Evolutionary conservation across 2,888 invertebrate genomes (phyloP), one percentile per base, ranked within the genome.

Genomic region (Leptopterna dolabrata): DNA sequence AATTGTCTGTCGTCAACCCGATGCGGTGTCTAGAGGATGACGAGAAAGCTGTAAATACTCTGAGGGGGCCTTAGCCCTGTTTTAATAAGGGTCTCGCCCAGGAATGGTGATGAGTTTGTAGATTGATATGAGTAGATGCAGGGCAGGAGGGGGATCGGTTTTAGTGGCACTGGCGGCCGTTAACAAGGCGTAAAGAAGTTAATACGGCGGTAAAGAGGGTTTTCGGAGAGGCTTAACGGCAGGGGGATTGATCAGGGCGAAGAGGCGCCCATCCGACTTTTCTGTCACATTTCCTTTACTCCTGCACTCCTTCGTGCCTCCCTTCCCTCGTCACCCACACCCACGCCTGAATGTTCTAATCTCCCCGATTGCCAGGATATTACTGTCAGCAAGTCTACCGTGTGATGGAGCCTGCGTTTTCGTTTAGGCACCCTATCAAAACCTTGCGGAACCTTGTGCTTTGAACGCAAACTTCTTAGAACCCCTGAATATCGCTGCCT

Each of bases 101-200:
- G 47, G 43, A 55, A 29, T 55, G 80, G 80, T 27, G 86, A 87
- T 87, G 86, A 87, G 70, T 78, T 78, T 55, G 86, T 27, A 63
- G 71, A 87, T 87, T 87, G 80, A 87, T 80, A 87, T 47, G 86
- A 80, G 78, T n/a, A 36, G 30, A 43, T 76, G 29, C 63, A 14
- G 45, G 24, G 24, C 24, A 80, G 43, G 45, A 70, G 16, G 78
- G 27, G 84, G 63, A 36, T 41, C 16, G 27, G 41, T 19, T 43
- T 81, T 51, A 45, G 27, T 27, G 76, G 85, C 73, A 85, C 73
- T 85, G 85, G 73, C 41, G 70, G 86, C 30, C 86, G 78, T 87
- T 87, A 87, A 87, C 86, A 80, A 80, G 86, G 86, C 86, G 86
- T 87, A 87, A 86, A 87, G 86, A 87, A 87, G 80, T 87, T 87